Conservation (phyloP, 2,888 invertebrate species). For the Enoplolaimus lenunculus region DNA sequence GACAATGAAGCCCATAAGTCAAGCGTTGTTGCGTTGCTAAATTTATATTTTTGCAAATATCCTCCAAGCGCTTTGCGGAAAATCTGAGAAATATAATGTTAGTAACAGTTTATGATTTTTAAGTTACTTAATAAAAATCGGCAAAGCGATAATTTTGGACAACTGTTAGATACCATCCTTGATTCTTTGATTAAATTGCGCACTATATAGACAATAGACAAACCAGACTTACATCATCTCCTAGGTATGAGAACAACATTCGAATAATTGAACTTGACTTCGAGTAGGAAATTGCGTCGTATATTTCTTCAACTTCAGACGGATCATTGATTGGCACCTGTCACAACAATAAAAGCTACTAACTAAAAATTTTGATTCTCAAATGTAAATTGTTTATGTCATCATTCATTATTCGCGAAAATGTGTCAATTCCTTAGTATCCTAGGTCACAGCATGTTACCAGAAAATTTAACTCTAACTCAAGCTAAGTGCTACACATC, state of each 20-base stretch:
- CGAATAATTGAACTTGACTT: conserved; percentile 81
- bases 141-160: too few relatives aligned
- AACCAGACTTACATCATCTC: conserved; percentile 56
- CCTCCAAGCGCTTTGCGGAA: conserved; percentile 80
- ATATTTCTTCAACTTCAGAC: conserved; percentile 87
- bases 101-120: too few relatives aligned
- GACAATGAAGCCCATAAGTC: conserved; percentile 81
- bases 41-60: conserved; percentile 70
- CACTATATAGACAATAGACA: too few relatives aligned
- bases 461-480: too few relatives aligned
- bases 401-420: too few relatives aligned
- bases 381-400: neutral
- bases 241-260: conserved; percentile 84
- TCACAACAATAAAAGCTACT: conserved; percentile 24
- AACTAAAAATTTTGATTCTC: conserved; percentile 8
- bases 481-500: too few relatives aligned
- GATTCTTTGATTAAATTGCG: neutral
- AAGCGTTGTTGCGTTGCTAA: conserved; percentile 77
- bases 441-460: too few relatives aligned
- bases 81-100: conserved; percentile 49
- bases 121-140: too few relatives aligned
- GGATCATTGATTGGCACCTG: conserved; percentile 72
- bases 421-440: too few relatives aligned
- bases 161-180: neutral
- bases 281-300: conserved; percentile 89